A percentile compares a stretch with the other conserved stretches of the same genome.
Evolutionary conservation across 2,888 invertebrate species (phyloP).

Genomic region (Iphiclides podalirius): DNA sequence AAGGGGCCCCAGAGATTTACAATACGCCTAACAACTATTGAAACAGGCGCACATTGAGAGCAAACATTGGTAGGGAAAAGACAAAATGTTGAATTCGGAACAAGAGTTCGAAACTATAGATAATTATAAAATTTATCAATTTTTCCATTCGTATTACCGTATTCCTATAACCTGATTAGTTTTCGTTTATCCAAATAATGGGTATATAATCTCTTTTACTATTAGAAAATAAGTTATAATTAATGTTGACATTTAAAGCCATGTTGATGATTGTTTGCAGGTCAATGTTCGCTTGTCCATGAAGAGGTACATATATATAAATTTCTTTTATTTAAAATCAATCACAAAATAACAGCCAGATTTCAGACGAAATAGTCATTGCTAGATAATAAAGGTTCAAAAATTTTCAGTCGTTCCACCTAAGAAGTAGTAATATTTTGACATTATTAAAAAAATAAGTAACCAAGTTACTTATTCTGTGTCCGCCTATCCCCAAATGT

Average conservation of each 20-base stretch:
- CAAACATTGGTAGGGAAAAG: too few relatives aligned
- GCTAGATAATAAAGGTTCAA: constrained; percentile 63
- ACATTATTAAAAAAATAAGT: constrained; percentile 35
- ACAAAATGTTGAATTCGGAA: too few relatives aligned
- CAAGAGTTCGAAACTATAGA: too few relatives aligned
- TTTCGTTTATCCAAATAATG: not conserved
- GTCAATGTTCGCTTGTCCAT: constrained; percentile 41
- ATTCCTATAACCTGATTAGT: too few relatives aligned
- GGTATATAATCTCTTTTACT: not conserved
- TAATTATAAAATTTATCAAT: not conserved
- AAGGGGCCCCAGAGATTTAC: constrained; percentile 25
- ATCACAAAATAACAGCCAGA: constrained; percentile 65
- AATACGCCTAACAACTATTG: constrained; percentile 33
- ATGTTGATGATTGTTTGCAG: too few relatives aligned
- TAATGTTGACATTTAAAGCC: not conserved
- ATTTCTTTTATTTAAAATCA: constrained; percentile 43
- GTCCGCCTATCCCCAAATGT: constrained; percentile 25
- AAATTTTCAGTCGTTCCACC: constrained; percentile 73
- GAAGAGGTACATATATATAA: constrained; percentile 26
- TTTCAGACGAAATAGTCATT: constrained; percentile 55
- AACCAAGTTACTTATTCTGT: constrained; percentile 48
- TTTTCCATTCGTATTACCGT: too few relatives aligned
- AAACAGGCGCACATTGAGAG: constrained; percentile 34
- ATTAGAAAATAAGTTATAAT: not conserved
- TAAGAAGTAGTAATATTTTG: constrained; percentile 53